These are phyloP conservation scores for Thaumatotibia leucotreta DNA, from an alignment of 1,140 invertebrate species.

Conservation along the genomic window DNA sequence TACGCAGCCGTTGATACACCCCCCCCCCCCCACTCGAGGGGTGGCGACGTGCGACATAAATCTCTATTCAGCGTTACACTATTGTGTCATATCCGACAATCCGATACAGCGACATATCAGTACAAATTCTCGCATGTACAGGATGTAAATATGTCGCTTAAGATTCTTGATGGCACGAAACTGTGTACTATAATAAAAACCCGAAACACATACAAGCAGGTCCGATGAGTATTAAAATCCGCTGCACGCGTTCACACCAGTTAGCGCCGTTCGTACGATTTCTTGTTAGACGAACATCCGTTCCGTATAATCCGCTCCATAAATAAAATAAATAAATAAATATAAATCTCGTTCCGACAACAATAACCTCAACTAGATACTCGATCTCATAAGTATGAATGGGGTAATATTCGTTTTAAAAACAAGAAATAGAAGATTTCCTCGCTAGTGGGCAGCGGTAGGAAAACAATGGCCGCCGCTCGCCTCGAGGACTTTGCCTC, in stretches of 20 bases:
- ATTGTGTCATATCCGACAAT: background rate
- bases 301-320: background rate
- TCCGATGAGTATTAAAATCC: no score
- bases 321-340: no score
- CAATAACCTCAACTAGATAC: no score
- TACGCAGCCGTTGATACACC: background rate
- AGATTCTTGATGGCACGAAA: background rate
- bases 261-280: no score
- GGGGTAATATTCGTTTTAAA: background rate
- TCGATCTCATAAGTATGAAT: constrained; percentile 1
- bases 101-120: background rate
- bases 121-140: no score
- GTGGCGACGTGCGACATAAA: background rate
- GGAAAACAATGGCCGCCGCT: background rate
- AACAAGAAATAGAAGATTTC: background rate
- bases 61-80: background rate
- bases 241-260: no score
- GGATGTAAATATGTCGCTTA: no score
- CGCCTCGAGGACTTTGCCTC: background rate
- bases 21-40: background rate
- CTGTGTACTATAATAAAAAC: no score
- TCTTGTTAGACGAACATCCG: no score
- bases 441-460: background rate
- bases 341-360: no score
- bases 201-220: no score